A percentile compares a stretch with the other conserved stretches of the same genome.
Evolutionary conservation across 2,797 vertebrate species (phyloP).

Genomic region (Argya squamiceps): DNA sequence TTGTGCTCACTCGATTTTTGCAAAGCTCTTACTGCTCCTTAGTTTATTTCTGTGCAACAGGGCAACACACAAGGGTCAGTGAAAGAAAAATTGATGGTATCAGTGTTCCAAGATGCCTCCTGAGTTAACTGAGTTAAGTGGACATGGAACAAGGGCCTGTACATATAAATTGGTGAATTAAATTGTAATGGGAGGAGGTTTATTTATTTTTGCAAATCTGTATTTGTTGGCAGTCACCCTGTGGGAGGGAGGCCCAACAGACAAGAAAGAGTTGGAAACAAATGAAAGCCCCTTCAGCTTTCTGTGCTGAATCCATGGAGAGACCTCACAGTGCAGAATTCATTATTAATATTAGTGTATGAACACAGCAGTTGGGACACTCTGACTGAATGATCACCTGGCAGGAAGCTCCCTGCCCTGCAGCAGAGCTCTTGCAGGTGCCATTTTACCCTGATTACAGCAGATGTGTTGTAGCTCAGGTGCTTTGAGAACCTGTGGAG

Average conservation of each 20-base stretch:
- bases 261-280: not conserved
- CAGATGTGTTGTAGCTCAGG: conserved; percentile 19
- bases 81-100: not conserved
- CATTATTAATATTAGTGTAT: not conserved
- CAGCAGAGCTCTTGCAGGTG: conserved; percentile 18
- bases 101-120: not conserved
- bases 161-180: not conserved
- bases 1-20: not conserved
- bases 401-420: not conserved
- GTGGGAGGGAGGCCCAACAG: not conserved
- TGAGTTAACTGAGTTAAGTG: not conserved
- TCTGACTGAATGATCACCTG: not conserved
- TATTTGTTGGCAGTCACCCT: not conserved
- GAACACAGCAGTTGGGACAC: not conserved
- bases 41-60: not conserved
- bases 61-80: not conserved
- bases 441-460: not conserved
- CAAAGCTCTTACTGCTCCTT: not conserved
- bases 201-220: not conserved
- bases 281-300: not conserved
- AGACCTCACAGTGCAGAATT: not conserved
- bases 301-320: not conserved
- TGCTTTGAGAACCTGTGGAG: not conserved
- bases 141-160: not conserved
- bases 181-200: not conserved